These are phyloP conservation scores for Passer domesticus DNA, from an alignment of 2,113 vertebrate genomes.

Conservation along the genomic window DNA sequence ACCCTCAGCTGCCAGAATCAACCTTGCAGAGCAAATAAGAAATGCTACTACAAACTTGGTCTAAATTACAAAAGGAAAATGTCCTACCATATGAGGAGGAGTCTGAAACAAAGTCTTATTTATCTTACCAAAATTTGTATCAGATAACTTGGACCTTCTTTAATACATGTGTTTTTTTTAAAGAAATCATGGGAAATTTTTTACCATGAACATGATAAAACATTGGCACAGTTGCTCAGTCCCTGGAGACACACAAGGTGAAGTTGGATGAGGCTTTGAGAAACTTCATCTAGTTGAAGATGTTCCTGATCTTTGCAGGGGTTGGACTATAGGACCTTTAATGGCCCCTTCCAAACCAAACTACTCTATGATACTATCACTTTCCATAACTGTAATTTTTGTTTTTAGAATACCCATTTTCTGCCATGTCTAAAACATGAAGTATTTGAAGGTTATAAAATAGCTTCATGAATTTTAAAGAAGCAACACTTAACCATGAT, in stretches of 20 bases:
- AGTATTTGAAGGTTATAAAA: neutral
- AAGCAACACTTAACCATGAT: neutral
- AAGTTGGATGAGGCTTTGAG: neutral
- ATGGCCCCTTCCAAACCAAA: neutral
- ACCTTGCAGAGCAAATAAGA: neutral
- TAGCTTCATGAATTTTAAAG: neutral
- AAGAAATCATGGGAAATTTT: neutral
- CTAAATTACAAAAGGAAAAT: neutral
- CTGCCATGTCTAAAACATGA: neutral
- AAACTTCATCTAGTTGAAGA: neutral
- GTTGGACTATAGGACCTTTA: neutral
- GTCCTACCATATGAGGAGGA: neutral
- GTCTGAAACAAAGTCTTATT: neutral
- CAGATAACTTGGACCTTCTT: neutral
- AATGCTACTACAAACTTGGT: neutral
- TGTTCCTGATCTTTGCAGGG: neutral
- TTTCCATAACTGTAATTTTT: neutral
- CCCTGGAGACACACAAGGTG: neutral
- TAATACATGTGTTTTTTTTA: neutral
- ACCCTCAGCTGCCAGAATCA: neutral
- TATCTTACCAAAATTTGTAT: neutral
- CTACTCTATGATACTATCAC: neutral
- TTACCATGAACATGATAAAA: neutral
- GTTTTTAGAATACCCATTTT: neutral
- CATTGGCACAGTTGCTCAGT: neutral